A percentile compares a stretch with the other conserved stretches of the same genome.
phyloP scores from a whole-genome alignment of 2,888 invertebrate species.

The Uropetala carovei region DNA sequence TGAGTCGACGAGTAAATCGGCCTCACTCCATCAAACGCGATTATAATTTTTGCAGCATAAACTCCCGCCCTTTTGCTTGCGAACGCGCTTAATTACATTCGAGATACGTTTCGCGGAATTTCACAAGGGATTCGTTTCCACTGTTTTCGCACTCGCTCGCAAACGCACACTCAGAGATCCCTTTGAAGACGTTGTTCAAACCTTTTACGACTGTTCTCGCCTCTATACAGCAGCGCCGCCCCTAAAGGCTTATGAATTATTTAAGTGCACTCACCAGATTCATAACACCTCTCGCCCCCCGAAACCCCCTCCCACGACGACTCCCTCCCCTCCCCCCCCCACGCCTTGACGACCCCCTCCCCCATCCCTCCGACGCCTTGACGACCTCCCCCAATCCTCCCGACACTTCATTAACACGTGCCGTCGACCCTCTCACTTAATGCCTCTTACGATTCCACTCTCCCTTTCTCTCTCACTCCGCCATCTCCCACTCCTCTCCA shows the following conservation, averaged over 20 bases:
- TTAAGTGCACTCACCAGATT: constrained; percentile 58
- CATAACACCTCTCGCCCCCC: constrained; percentile 33
- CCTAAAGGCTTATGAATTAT: constrained; percentile 57
- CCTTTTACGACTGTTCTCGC: constrained; percentile 73
- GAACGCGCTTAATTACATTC: background rate
- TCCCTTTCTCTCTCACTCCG: background rate
- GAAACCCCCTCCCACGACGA: constrained; percentile 65
- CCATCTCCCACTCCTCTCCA: background rate
- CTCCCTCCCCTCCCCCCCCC: constrained; percentile 32
- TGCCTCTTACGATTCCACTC: background rate
- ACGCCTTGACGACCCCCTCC: constrained; percentile 66
- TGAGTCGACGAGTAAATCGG: too few relatives aligned
- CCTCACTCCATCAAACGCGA: background rate
- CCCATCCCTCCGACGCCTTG: constrained; percentile 70
- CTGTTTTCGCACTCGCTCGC: background rate
- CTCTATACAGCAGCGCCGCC: constrained; percentile 66
- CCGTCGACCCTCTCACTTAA: constrained; percentile 1
- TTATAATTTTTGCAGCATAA: background rate
- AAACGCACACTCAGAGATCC: background rate
- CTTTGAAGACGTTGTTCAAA: constrained; percentile 71
- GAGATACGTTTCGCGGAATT: background rate
- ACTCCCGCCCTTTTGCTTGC: background rate
- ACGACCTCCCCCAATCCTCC: constrained; percentile 68
- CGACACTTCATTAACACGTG: constrained; percentile 50
- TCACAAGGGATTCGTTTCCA: constrained; percentile 19